Base-by-base conservation (phyloP, 2,888 invertebrate genomes). In the Brachylomia viminalis region DNA sequence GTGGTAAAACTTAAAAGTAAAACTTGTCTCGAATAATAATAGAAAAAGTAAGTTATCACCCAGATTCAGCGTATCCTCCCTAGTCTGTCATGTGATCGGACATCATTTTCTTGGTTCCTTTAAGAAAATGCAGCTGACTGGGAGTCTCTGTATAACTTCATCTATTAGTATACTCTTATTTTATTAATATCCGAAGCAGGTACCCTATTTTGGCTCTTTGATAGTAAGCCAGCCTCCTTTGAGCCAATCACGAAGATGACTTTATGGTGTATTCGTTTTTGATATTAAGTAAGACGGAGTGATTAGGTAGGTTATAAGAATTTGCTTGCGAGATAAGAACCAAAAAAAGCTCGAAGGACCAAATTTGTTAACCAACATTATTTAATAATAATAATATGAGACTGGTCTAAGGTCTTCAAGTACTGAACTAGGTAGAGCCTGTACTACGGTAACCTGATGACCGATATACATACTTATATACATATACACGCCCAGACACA, bases 121-220 rank as follows among this genome's bases (percentile, higher is more conserved):
- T 93, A 95, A 95, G 96, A 96, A 96, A 96, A 95, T 96, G 95
- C 95, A 96, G 95, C 95, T 95, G 95, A 95, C 94, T 95, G 87
- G 92, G 91, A 93, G 92, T 92, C 94, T 95, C 91, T 92, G 90
- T 92, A 93, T 95, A 95, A 94, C 92, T 94, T 94, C 90, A 90
- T 93, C 94, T 95, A 95, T 95, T 95, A 95, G 93, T 95, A 94
- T 90, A 91, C 91, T 90, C 91, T 91, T 92, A 94, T 95, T 94
- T 95, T 95, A 95, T 95, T 95, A 95, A 95, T 93, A 95, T 94
- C 92, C 87, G 87, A 91, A 89, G 87, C 88, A 91, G 91, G 88
- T 85, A 90, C 89, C 86, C 90, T 89, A 88, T 90, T 91, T 91
- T 76, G 80, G 89, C 86, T 93, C 93, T 94, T 94, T 93, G 92